phyloP scores from a whole-genome alignment of 2,113 vertebrate species.

The Tetraodon nigroviridis region DNA sequence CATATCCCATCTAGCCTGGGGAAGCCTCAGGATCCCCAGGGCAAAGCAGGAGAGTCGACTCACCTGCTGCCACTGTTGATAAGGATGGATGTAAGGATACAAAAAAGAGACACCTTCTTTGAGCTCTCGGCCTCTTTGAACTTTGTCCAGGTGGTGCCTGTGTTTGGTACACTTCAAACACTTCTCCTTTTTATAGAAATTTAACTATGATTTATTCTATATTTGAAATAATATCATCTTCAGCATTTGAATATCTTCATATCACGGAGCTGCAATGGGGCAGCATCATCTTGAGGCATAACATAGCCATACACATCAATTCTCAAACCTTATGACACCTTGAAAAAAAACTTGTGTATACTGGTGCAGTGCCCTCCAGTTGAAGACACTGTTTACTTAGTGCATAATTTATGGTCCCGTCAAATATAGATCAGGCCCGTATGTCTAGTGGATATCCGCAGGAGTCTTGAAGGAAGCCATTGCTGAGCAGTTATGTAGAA shows the following conservation, averaged over 20 bases:
- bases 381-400: no score
- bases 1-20: constrained; percentile 32
- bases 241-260: no score
- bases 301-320: constrained; percentile 21
- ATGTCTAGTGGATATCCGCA: no score
- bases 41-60: constrained; percentile 17
- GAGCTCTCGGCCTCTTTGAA: constrained; percentile 26
- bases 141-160: constrained; percentile 26
- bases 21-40: constrained; percentile 26
- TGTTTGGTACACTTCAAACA: constrained; percentile 1
- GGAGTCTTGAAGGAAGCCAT: no score
- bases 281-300: neutral
- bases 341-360: neutral
- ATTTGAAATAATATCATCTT: no score
- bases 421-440: no score
- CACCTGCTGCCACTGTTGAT: constrained; percentile 38
- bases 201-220: no score
- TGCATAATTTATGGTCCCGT: no score
- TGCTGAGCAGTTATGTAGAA: no score
- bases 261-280: no score
- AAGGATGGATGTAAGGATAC: constrained; percentile 34
- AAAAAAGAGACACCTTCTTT: constrained; percentile 13
- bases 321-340: constrained; percentile 3
- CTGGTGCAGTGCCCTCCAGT: no score
- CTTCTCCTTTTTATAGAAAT: no score